A percentile compares a stretch with the other conserved stretches of the same genome.
These are phyloP conservation scores for Lysandra bellargus DNA, from an alignment of 2,888 invertebrate genomes.

Conservation along the genomic window DNA sequence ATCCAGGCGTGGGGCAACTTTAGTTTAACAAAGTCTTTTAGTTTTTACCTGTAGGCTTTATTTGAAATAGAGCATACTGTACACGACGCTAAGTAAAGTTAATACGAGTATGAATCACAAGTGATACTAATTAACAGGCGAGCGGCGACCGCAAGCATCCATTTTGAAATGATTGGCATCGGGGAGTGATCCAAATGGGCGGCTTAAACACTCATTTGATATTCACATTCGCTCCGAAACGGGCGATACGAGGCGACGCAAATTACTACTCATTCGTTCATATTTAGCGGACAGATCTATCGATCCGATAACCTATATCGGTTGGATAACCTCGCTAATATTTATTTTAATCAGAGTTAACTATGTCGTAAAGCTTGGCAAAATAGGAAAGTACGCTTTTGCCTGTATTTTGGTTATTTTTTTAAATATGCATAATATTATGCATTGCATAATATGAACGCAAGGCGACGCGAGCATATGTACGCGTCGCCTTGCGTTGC, in stretches of 20 bases:
- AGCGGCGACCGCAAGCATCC: slow-evolving; percentile 63
- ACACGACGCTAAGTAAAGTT: background rate
- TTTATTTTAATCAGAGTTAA: background rate
- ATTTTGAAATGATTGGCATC: slow-evolving; percentile 71
- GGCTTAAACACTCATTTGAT: slow-evolving; percentile 75
- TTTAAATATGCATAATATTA: no score
- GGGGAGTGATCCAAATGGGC: slow-evolving; percentile 72
- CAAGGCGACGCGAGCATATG: no score
- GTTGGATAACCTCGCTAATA: background rate
- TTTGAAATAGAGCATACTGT: background rate
- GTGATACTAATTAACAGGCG: slow-evolving; percentile 49
- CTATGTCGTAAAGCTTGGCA: background rate
- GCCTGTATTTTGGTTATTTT: background rate
- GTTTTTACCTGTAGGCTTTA: background rate
- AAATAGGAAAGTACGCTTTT: background rate
- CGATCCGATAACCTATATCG: background rate
- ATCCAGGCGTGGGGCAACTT: no score
- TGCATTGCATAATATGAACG: no score
- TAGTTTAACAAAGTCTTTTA: no score
- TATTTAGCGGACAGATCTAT: slow-evolving; percentile 52
- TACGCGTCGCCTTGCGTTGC: no score
- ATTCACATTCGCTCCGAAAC: slow-evolving; percentile 70
- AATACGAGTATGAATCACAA: slow-evolving; percentile 39
- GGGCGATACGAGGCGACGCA: slow-evolving; percentile 55
- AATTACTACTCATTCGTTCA: slow-evolving; percentile 72